These are phyloP conservation scores for Cariama cristata DNA, from an alignment of 2,113 vertebrate species.

Conservation along the genomic window DNA sequence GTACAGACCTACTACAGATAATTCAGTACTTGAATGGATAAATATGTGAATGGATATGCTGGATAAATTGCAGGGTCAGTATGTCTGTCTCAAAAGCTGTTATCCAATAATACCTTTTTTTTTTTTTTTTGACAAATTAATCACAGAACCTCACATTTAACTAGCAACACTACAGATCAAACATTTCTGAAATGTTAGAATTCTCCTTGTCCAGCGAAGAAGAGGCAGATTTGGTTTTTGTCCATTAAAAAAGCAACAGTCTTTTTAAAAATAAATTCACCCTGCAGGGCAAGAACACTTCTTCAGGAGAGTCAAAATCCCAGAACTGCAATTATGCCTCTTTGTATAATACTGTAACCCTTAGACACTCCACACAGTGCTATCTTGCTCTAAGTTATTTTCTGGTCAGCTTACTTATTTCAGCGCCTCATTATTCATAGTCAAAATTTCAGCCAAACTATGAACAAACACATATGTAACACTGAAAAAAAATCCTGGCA, in stretches of 20 bases:
- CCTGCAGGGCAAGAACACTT: not conserved
- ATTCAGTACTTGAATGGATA: not conserved
- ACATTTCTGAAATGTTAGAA: not conserved
- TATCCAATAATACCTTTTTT: not conserved
- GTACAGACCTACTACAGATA: not conserved
- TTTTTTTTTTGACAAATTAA: not conserved
- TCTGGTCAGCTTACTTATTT: constrained; percentile 67
- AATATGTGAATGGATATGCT: not conserved
- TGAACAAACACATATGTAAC: constrained; percentile 72
- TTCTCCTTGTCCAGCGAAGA: not conserved
- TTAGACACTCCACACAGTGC: not conserved
- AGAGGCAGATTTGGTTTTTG: not conserved
- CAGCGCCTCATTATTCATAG: constrained; percentile 67
- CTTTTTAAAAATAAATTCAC: not conserved
- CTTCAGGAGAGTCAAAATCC: not conserved
- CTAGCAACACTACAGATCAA: not conserved
- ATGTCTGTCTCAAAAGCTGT: not conserved
- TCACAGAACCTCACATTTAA: not conserved
- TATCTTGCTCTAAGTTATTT: not conserved
- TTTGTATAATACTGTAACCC: not conserved
- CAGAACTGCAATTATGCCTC: not conserved
- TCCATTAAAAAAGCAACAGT: not conserved
- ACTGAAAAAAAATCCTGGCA: constrained; percentile 54
- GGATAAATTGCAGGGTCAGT: not conserved
- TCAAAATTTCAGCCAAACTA: constrained; percentile 71